phyloP scores from a whole-genome alignment of 2,888 invertebrate species.

The Bibio marci region DNA sequence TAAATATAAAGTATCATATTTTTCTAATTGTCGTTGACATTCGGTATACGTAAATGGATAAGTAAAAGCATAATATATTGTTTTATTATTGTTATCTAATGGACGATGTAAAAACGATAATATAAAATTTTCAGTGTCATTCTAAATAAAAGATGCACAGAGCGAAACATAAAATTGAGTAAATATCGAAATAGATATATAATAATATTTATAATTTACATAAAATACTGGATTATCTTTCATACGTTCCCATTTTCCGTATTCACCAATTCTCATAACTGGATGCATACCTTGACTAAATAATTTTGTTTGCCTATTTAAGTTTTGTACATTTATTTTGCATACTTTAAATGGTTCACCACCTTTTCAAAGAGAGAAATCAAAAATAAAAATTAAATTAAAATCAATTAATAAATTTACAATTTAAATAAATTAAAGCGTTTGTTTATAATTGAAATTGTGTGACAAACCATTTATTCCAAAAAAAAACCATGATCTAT shows the following conservation, averaged over 20 bases:
- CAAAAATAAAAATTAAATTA: background rate
- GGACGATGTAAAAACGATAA: constrained; percentile 56
- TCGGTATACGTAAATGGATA: constrained; percentile 80
- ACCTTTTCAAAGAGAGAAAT: constrained; percentile 18
- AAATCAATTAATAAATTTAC: background rate
- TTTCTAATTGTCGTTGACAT: constrained; percentile 51
- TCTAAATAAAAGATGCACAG: constrained; percentile 20
- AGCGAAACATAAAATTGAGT: background rate
- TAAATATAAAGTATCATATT: constrained; percentile 37
- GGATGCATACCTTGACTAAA: constrained; percentile 84
- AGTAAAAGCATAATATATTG: constrained; percentile 78
- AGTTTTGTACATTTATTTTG: constrained; percentile 68
- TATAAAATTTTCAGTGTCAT: constrained; percentile 53
- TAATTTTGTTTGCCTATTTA: constrained; percentile 80
- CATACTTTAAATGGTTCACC: constrained; percentile 38
- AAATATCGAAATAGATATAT: constrained; percentile 2
- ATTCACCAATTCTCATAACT: constrained; percentile 58
- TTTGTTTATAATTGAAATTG: constrained; percentile 7
- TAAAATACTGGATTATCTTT: constrained; percentile 60
- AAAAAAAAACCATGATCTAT: constrained; percentile 87
- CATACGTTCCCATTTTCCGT: constrained; percentile 69
- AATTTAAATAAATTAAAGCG: background rate
- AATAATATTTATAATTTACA: constrained; percentile 32
- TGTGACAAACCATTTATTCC: constrained; percentile 39
- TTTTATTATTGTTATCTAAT: constrained; percentile 49